A percentile compares a stretch with the other conserved stretches of the same genome.
phyloP scores from a whole-genome alignment of 2,797 vertebrate genomes.

The Enteromius fasciolatus region DNA sequence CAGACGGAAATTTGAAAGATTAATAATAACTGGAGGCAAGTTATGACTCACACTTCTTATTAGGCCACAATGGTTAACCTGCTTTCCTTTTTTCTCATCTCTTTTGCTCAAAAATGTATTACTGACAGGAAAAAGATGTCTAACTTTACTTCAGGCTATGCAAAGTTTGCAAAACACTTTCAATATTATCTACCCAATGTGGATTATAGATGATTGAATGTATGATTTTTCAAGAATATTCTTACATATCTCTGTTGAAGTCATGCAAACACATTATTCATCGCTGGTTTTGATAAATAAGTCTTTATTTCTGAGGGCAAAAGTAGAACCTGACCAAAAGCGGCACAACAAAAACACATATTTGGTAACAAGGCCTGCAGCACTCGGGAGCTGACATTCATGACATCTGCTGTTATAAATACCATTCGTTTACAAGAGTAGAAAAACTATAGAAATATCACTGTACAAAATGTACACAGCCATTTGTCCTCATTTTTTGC shows the following conservation, averaged over 20 bases:
- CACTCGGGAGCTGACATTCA: constrained; percentile 84
- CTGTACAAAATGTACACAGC: constrained; percentile 94
- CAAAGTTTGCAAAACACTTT: background rate
- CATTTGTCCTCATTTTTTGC: constrained; percentile 71
- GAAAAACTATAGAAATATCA: constrained; percentile 93
- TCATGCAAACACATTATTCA: background rate
- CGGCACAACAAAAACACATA: constrained; percentile 85
- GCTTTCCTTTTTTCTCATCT: constrained; percentile 33
- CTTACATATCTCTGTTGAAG: background rate
- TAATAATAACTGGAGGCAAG: constrained; percentile 68
- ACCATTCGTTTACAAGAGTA: constrained; percentile 87
- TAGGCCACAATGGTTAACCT: constrained; percentile 22
- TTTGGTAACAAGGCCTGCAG: constrained; percentile 82
- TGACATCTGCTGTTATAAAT: constrained; percentile 90
- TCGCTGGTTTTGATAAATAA: constrained; percentile 47
- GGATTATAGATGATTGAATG: background rate
- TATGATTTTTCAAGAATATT: background rate
- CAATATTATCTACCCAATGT: background rate
- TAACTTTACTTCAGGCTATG: background rate
- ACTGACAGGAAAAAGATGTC: background rate
- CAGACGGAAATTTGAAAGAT: constrained; percentile 55
- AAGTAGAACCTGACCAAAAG: constrained; percentile 89
- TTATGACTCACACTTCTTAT: constrained; percentile 62
- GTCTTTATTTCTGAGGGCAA: constrained; percentile 79
- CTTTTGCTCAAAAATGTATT: background rate